Base-by-base conservation (phyloP, 1,140 invertebrate species). In the Bilobella aurantiaca region DNA sequence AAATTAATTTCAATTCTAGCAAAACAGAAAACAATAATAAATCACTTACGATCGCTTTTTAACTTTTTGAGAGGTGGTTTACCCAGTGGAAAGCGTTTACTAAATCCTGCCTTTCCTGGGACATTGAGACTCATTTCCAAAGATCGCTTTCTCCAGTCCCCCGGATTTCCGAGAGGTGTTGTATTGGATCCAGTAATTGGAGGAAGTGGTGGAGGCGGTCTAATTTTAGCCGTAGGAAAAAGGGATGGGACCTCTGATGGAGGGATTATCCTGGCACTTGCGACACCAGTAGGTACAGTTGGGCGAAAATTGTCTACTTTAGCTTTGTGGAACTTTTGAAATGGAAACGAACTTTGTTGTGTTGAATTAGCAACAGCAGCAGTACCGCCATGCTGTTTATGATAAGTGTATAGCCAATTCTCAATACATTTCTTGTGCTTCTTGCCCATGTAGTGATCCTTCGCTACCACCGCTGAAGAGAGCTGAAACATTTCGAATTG, bases 381-480 rank as follows among this genome's bases (percentile, higher is more conserved):
- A n/a, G n/a, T n/a, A n/a, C n/a, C n/a, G n/a, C n/a, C n/a, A n/a
- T n/a, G n/a, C n/a, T n/a, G n/a, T n/a, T n/a, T 42, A 53, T 23
- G 49, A 14, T 23, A 23, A 23, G 14, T 23, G 49, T 16, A 23
- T 16, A 53, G 49, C 68, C 68, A 69, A 32, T 32, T 25, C 27
- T 69, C 62, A 12, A 66, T 47, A 1, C 1, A 23, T 31, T 64
- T 64, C 21, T 64, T 67, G 42, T 70, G 69, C 28, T 65, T 58
- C 46, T 67, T 70, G 21, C 69, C 69, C 37, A 53, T 67, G 31
- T 67, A 70, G 46, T 70, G 69, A 31, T 67, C 69, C 3, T 23
- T 58, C 8, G 69, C 69, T 14, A 70, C 69, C 1, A 70, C 34
- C 25, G 65, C 65, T 0, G 69, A 70, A 49, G 49, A 60, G 5